Evolutionary conservation across 2,797 vertebrate genomes (phyloP), one percentile per base, ranked within the genome.

Genomic region (Poliocrania exsul): DNA sequence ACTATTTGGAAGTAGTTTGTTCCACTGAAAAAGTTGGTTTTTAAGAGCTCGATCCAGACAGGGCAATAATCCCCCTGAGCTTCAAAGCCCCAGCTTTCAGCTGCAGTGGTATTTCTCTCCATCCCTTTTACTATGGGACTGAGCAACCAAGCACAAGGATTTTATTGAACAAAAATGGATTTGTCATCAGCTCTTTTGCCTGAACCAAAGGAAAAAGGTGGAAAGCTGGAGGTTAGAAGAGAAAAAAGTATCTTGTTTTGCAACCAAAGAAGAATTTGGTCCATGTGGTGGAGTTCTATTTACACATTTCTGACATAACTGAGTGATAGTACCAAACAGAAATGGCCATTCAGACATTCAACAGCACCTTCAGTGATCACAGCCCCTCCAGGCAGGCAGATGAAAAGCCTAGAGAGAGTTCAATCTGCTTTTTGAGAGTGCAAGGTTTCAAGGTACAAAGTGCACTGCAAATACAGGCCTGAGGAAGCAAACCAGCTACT

Each of bases 101-200:
- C 8, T 83, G 42, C 38, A 46, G 14, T 11, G 21, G 1, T 69
- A 20, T 56, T 81, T 86, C 28, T 83, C 86, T 70, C 44, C 28
- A 62, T 42, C 8, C 15, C 7, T 67, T 87, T 72, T n/a, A 21
- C 65, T 18, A 7, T 38, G 31, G 15, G 24, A 42, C 16, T 0
- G 0, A 83, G 65, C 33, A 79, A 64, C 16, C 5, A 14, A 75
- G 50, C 19, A 54, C 0, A 0, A 33, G 8, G 8, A 23, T 58
- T 10, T 9, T 44, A 8, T 28, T 50, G 44, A 73, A 73, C 21
- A 58, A 66, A 92, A 66, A 5, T 16, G 29, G 51, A 78, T 26
- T 70, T 73, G 3, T 18, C 38, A 77, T 67, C 64, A 73, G 15
- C 7, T 50, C 8, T 82, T 89, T 80, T 19, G 8, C 21, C 33